Percentiles rank a stretch among this genome's conserved stretches.
phyloP scores from a whole-genome alignment of 1,140 invertebrate genomes.

The Vollenhovia emeryi region DNA sequence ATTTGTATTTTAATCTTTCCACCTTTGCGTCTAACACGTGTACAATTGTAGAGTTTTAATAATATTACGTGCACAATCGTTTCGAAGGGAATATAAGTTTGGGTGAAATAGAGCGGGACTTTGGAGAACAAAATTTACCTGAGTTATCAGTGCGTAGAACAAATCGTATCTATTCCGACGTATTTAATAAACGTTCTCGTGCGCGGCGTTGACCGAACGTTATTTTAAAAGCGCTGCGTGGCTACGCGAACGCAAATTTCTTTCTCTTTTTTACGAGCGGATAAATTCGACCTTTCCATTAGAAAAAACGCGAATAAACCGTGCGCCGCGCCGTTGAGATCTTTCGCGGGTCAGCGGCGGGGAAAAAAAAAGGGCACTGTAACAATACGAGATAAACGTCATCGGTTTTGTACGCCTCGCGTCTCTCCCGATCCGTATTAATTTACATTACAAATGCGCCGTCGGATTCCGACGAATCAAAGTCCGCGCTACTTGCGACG shows the following conservation, averaged over 20 bases:
- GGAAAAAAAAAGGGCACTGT: constrained; percentile 18
- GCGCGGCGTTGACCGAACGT: constrained; percentile 28
- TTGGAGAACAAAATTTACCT: not conserved
- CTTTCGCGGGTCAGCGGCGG: not conserved
- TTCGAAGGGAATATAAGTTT: not conserved
- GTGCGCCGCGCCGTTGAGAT: not conserved
- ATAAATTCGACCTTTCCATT: constrained; percentile 48
- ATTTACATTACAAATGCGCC: constrained; percentile 56
- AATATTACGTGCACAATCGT: not conserved
- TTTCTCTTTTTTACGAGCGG: constrained; percentile 7
- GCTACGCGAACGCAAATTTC: not conserved
- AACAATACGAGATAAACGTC: constrained; percentile 60
- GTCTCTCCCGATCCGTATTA: constrained; percentile 40
- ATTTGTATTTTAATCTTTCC: not conserved
- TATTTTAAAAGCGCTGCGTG: constrained; percentile 18
- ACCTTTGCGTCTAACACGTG: not conserved
- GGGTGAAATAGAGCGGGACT: too few species aligned
- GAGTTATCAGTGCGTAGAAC: not conserved
- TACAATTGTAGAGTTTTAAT: not conserved
- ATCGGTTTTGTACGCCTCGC: constrained; percentile 43
- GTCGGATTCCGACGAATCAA: constrained; percentile 46
- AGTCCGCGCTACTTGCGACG: constrained; percentile 43
- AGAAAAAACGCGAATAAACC: constrained; percentile 34
- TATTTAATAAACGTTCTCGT: constrained; percentile 22
- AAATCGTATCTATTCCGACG: constrained; percentile 14